These are phyloP conservation scores for Xiphias gladius DNA, from an alignment of 2,113 vertebrate species.

Conservation along the genomic window DNA sequence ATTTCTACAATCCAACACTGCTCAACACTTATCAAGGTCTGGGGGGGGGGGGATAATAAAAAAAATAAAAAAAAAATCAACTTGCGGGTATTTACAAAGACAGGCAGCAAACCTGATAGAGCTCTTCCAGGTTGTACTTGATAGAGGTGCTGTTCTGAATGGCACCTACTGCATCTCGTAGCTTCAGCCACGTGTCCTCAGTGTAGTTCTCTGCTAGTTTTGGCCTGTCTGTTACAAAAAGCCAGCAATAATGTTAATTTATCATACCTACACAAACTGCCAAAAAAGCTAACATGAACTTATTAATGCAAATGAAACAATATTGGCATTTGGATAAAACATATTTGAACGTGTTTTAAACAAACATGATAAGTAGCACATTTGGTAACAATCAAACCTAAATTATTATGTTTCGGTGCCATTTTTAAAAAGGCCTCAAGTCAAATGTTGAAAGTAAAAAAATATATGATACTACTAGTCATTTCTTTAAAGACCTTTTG, in stretches of 20 bases:
- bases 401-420: too few relatives aligned
- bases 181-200: constrained; percentile 98
- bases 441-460: too few relatives aligned
- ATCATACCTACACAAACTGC: neutral
- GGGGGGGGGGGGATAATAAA: too few relatives aligned
- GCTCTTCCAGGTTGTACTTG: constrained; percentile 98
- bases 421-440: too few relatives aligned
- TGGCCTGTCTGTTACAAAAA: constrained; percentile 90
- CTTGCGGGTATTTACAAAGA: neutral
- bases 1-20: neutral
- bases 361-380: neutral
- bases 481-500: too few relatives aligned
- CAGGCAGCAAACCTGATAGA: constrained; percentile 91
- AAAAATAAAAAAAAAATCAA: neutral
- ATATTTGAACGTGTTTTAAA: neutral
- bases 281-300: neutral
- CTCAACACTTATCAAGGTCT: neutral
- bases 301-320: neutral
- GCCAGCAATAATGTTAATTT: neutral
- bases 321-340: neutral
- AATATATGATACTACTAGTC: too few relatives aligned
- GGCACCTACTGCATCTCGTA: constrained; percentile 96
- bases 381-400: neutral
- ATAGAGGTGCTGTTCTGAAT: constrained; percentile 99
- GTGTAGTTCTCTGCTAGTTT: constrained; percentile 99